phyloP scores from a whole-genome alignment of 2,797 vertebrate species.

The Otolemur crassicaudatus region DNA sequence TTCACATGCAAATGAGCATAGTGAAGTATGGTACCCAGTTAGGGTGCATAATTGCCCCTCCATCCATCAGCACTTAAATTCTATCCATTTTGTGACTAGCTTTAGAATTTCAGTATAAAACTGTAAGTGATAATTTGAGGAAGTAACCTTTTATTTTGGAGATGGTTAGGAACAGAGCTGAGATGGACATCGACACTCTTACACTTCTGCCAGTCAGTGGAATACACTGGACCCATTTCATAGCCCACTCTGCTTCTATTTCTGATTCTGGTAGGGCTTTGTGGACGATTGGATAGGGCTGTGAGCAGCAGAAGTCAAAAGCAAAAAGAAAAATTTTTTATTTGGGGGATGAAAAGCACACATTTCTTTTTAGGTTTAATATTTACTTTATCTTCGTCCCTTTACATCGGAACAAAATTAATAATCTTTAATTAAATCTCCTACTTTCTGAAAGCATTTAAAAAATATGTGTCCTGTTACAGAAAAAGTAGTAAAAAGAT shows the following conservation, averaged over 20 bases:
- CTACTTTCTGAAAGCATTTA: background rate
- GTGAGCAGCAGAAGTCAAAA: background rate
- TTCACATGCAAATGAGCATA: constrained; percentile 12
- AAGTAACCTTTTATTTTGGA: constrained; percentile 42
- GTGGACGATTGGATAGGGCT: background rate
- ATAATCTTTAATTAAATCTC: background rate
- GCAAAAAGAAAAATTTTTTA: background rate
- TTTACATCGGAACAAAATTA: background rate
- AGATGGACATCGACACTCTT: rapidly evolving
- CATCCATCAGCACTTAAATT: background rate
- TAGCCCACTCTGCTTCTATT: background rate
- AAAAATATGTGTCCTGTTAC: background rate
- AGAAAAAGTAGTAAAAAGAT: background rate
- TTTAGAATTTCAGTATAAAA: background rate
- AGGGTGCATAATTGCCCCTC: constrained; percentile 22
- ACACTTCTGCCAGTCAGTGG: no score
- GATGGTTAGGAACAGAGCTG: background rate
- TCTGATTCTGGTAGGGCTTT: background rate
- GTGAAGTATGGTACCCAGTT: background rate
- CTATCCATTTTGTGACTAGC: constrained; percentile 12
- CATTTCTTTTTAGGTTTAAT: background rate
- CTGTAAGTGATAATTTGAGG: background rate
- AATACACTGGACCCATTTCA: background rate
- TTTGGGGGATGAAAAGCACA: background rate
- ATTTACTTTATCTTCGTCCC: background rate